phyloP scores from a whole-genome alignment of 2,113 vertebrate species.

The Colinus virginianus region DNA sequence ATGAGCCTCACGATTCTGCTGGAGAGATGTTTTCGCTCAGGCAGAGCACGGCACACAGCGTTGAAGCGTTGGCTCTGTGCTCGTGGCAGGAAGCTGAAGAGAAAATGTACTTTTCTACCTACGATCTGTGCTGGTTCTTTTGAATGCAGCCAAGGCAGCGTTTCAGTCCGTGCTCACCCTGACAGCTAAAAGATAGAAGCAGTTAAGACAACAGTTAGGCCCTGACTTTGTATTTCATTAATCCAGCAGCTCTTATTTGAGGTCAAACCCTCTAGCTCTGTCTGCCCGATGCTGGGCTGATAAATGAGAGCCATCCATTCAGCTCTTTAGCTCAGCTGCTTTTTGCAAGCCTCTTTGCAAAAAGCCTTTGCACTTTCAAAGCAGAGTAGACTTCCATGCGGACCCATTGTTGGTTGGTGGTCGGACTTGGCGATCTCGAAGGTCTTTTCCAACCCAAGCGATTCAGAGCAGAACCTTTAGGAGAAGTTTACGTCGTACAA shows the following conservation, averaged over 20 bases:
- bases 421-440: no score
- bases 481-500: not conserved
- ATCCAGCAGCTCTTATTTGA: not conserved
- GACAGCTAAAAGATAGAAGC: not conserved
- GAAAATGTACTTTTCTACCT: conserved; percentile 10
- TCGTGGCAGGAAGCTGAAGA: not conserved
- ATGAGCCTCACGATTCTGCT: not conserved
- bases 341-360: not conserved
- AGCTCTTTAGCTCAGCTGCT: not conserved
- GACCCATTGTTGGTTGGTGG: not conserved
- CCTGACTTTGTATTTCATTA: not conserved
- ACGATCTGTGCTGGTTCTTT: not conserved
- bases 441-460: no score
- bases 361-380: not conserved
- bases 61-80: not conserved
- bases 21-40: not conserved
- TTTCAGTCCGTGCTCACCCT: not conserved
- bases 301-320: not conserved
- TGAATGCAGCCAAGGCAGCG: not conserved
- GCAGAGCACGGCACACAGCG: not conserved
- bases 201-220: not conserved
- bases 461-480: not conserved
- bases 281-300: not conserved
- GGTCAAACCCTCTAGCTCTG: not conserved
- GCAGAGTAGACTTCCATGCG: not conserved